Evolutionary conservation across 2,888 invertebrate genomes (phyloP).

Genomic region (Cantharis flavilabris): DNA sequence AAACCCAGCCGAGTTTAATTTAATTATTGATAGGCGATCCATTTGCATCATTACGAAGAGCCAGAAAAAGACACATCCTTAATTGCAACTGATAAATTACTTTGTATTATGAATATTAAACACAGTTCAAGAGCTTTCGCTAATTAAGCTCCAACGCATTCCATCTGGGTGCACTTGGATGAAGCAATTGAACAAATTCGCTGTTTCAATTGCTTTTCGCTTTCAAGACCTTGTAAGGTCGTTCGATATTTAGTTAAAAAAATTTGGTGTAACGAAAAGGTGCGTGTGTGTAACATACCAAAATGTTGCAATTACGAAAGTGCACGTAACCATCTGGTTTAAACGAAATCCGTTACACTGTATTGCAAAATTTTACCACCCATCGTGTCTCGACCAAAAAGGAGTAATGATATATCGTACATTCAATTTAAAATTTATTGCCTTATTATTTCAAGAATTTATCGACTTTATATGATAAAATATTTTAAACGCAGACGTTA

Average conservation of each 20-base stretch:
- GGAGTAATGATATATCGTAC: conserved; percentile 9
- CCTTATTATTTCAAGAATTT: conserved; percentile 13
- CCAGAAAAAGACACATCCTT: neutral
- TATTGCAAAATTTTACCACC: conserved; percentile 18
- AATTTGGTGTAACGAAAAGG: neutral
- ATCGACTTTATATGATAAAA: neutral
- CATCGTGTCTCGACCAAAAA: conserved; percentile 14
- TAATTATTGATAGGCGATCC: neutral
- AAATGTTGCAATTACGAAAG: conserved; percentile 8
- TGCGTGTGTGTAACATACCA: neutral
- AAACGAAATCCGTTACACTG: neutral
- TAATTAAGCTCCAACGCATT: neutral
- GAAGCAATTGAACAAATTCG: neutral
- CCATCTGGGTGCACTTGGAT: neutral
- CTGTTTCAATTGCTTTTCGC: neutral
- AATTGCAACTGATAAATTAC: neutral
- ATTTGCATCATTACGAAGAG: neutral
- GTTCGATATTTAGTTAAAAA: neutral
- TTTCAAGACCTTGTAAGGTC: neutral
- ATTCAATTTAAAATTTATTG: conserved; percentile 15
- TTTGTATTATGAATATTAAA: neutral
- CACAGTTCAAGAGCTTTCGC: neutral
- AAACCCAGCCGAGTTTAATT: neutral
- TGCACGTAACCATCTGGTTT: conserved; percentile 13
- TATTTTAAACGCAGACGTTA: neutral